phyloP scores from a whole-genome alignment of 2,888 invertebrate genomes.

The Cantharis nigra region DNA sequence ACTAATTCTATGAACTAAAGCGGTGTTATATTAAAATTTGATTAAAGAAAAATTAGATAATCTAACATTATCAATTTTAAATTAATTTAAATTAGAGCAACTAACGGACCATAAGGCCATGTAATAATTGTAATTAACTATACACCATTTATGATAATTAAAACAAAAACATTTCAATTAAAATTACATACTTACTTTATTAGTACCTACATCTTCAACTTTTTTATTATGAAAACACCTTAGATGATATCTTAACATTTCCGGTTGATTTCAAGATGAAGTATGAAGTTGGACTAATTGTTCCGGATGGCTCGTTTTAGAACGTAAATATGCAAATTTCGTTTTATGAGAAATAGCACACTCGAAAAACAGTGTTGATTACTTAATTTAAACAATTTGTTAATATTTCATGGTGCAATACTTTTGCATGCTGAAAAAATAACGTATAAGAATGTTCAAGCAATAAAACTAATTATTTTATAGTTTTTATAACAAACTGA shows the following conservation, averaged over 20 bases:
- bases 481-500: background rate
- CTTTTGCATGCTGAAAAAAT: constrained; percentile 7
- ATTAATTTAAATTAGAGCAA: background rate
- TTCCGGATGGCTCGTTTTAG: constrained; percentile 45
- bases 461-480: background rate
- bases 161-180: background rate
- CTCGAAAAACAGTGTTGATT: constrained; percentile 37
- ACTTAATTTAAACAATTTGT: constrained; percentile 37
- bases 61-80: background rate
- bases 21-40: background rate
- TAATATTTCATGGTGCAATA: constrained; percentile 41
- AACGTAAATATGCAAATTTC: constrained; percentile 43
- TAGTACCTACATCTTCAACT: background rate
- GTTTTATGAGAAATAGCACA: constrained; percentile 35
- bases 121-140: background rate
- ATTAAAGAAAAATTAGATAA: background rate
- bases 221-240: background rate
- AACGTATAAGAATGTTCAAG: background rate
- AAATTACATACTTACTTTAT: background rate
- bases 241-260: constrained; percentile 25
- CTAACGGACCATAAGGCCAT: background rate
- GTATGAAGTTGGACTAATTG: constrained; percentile 37
- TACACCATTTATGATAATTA: background rate
- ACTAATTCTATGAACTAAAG: background rate
- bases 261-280: constrained; percentile 30